These are phyloP conservation scores for Nebria brevicollis DNA, from an alignment of 2,888 invertebrate genomes.

Conservation along the genomic window DNA sequence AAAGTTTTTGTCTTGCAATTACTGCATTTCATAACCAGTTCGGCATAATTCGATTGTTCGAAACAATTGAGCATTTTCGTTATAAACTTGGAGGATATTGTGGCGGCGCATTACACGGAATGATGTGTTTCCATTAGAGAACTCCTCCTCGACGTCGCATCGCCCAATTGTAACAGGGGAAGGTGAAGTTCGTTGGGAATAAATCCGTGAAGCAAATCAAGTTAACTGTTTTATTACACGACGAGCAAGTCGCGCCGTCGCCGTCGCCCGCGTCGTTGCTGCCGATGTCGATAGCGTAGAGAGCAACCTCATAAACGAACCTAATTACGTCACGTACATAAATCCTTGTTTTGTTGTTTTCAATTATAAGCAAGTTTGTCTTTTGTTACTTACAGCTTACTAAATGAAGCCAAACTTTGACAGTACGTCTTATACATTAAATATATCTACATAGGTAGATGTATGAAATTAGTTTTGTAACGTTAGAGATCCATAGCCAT, in stretches of 20 bases:
- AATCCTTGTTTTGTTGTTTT: conserved; percentile 1
- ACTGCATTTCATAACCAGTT: too few species aligned
- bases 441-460: too few species aligned
- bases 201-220: not conserved
- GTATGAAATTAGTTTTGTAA: too few species aligned
- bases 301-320: not conserved
- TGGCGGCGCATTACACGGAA: not conserved
- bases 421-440: not conserved
- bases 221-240: not conserved
- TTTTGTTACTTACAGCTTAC: not conserved
- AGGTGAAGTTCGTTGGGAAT: not conserved
- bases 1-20: too few species aligned
- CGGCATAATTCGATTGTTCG: not conserved
- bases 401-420: not conserved
- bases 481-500: too few species aligned
- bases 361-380: not conserved
- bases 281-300: not conserved
- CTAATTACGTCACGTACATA: conserved; percentile 1
- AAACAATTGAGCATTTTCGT: not conserved
- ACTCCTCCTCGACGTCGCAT: not conserved
- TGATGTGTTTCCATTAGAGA: not conserved
- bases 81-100: not conserved
- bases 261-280: not conserved
- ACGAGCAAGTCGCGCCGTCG: not conserved
- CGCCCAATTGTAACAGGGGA: not conserved